Evolutionary conservation across 2,113 vertebrate species (phyloP), one percentile per base, ranked within the genome.

Genomic region (Perca fluviatilis): DNA sequence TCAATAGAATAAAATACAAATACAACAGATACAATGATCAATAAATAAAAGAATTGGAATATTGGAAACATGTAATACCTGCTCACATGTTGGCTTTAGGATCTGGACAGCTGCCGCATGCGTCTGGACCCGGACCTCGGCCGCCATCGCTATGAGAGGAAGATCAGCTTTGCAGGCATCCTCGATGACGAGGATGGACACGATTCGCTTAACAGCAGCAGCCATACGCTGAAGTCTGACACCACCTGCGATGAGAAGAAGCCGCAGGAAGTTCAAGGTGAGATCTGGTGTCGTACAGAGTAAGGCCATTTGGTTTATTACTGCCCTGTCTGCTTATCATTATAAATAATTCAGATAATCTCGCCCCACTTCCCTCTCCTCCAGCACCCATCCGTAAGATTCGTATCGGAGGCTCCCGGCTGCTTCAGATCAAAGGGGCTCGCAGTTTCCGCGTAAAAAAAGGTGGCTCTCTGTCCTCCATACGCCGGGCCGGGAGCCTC

Each of bases 341-440:
- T 43, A 30, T 36, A 19, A 25, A 46, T 76, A 47, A 73, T 66
- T 50, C 43, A 81, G 75, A 64, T 47, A 74, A 86, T 86, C 49
- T 83, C 53, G 49, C 67, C 43, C 60, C 79, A 2, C 68, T 56
- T 23, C 68, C 78, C 18, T 63, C 82, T 4, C 86, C 56, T 23
- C 80, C 86, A 99, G 98, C 96, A 90, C 97, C 96, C 78, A 96
- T 95, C 90, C 96, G 98, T 88, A 99, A 97, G 96, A 98, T 98
- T 91, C 98, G 98, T 82, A 97, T 99, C 85, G 98, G 97, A 94
- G 98, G 98, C 88, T 98, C 98, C 80, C 97, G 97, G 83, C 95
- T 99, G 95, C 97, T 99, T 89, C 98, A 99, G 95, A 99, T 99
- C 92, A 99, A 99, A 97, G 98, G 98, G 79, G 98, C 98, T 30